These are phyloP conservation scores for Cephalopachus bancanus DNA, from an alignment of 2,797 vertebrate species.

Conservation along the genomic window DNA sequence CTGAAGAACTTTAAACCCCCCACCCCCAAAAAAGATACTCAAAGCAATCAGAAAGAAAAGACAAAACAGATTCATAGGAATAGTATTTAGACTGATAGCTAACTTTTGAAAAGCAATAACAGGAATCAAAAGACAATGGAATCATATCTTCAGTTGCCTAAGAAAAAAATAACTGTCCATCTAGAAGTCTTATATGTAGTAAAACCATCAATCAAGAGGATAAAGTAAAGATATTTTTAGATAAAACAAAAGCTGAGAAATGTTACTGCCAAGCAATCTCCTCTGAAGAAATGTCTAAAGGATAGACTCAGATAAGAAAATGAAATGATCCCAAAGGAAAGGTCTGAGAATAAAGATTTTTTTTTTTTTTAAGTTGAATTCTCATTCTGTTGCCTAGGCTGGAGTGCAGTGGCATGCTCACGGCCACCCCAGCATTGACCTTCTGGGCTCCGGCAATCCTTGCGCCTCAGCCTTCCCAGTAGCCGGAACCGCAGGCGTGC, in stretches of 20 bases:
- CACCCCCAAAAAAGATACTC: not conserved
- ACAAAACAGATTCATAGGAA: not conserved
- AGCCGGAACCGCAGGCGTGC: too few relatives aligned
- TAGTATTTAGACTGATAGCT: not conserved
- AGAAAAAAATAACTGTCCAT: not conserved
- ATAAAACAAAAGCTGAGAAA: constrained; percentile 27
- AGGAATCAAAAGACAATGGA: not conserved
- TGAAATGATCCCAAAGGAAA: not conserved
- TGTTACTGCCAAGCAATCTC: not conserved
- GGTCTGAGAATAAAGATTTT: not conserved
- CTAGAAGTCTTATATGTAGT: not conserved
- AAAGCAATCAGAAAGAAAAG: constrained; percentile 5
- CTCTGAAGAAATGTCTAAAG: constrained; percentile 57
- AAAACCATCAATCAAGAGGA: constrained; percentile 49
- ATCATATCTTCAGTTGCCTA: not conserved
- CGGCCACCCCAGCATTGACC: too few relatives aligned
- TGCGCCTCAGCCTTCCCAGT: too few relatives aligned
- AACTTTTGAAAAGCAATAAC: not conserved
- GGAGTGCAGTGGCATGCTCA: too few relatives aligned
- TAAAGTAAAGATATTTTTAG: not conserved
- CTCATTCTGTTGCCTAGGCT: too few relatives aligned
- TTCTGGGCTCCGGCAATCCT: too few relatives aligned
- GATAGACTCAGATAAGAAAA: not conserved
- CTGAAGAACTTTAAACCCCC: not conserved
- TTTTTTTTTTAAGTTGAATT: too few relatives aligned